Conservation (phyloP, 2,888 invertebrate genomes). For the Nemotelus nigrinus region DNA sequence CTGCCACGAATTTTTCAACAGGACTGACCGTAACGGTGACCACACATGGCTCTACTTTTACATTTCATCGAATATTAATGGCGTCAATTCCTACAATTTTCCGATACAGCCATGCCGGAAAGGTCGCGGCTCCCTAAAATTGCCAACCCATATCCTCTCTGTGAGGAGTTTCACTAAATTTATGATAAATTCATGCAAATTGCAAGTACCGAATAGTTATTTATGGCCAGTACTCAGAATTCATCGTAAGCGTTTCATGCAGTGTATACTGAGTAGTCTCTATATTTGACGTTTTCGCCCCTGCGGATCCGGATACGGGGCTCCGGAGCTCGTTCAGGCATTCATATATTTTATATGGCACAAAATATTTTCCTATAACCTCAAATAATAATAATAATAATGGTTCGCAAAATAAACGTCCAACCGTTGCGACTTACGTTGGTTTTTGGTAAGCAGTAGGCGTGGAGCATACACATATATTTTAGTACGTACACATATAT, state of each 20-base stretch:
- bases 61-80: constrained; percentile 35
- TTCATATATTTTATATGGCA: not conserved
- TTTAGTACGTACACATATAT: constrained; percentile 7
- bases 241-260: constrained; percentile 18
- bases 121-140: constrained; percentile 21
- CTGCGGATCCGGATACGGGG: constrained; percentile 4
- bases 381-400: constrained; percentile 43
- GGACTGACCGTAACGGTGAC: too few species aligned
- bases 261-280: not conserved
- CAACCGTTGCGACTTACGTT: not conserved
- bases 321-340: constrained; percentile 4
- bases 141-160: constrained; percentile 25
- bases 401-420: constrained; percentile 14
- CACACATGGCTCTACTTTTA: not conserved
- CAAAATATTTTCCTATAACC: constrained; percentile 34
- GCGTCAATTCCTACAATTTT: constrained; percentile 28
- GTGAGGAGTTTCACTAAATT: constrained; percentile 23
- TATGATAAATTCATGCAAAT: constrained; percentile 47
- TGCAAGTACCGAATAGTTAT: constrained; percentile 42
- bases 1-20: too few species aligned
- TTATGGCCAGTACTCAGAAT: constrained; percentile 36
- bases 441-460: constrained; percentile 1
- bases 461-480: constrained; percentile 14
- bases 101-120: constrained; percentile 22
- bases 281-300: not conserved